phyloP scores from a whole-genome alignment of 2,113 vertebrate genomes.

The Cyprinodon variegatus region DNA sequence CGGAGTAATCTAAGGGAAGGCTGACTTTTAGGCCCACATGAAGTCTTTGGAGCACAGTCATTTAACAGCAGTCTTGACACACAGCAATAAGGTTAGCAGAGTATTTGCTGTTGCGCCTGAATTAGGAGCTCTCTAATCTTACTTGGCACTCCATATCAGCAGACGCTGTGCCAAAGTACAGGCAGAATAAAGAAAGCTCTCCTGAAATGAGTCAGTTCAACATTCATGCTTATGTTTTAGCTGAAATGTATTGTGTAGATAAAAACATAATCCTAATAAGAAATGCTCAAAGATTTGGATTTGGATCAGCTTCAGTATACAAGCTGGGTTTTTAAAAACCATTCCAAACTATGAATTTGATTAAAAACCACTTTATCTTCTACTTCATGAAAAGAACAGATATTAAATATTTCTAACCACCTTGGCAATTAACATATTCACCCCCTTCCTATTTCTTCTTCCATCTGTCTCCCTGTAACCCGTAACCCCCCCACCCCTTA shows the following conservation, averaged over 20 bases:
- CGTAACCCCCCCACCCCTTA: constrained; percentile 29
- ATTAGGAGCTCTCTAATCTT: constrained; percentile 9
- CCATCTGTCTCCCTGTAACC: constrained; percentile 53
- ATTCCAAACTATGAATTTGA: constrained; percentile 2
- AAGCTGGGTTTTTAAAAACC: background rate
- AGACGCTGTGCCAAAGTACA: constrained; percentile 5
- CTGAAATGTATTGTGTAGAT: background rate
- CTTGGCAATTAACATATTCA: constrained; percentile 40
- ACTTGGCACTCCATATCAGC: constrained; percentile 1
- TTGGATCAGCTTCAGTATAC: background rate
- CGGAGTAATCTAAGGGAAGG: background rate
- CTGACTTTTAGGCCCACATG: background rate
- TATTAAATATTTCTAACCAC: constrained; percentile 48
- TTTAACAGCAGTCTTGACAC: constrained; percentile 2
- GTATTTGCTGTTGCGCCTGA: background rate
- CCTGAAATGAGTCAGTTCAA: background rate
- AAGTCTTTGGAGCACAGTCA: background rate
- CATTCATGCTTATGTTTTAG: background rate
- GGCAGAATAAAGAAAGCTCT: background rate
- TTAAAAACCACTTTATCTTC: background rate
- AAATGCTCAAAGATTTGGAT: constrained; percentile 2
- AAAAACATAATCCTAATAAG: background rate
- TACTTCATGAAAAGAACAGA: constrained; percentile 10
- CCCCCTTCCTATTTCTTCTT: constrained; percentile 48
- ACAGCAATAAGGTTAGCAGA: constrained; percentile 3